Conservation (phyloP, 2,797 vertebrate genomes). For the Hephaestus fuliginosus region DNA sequence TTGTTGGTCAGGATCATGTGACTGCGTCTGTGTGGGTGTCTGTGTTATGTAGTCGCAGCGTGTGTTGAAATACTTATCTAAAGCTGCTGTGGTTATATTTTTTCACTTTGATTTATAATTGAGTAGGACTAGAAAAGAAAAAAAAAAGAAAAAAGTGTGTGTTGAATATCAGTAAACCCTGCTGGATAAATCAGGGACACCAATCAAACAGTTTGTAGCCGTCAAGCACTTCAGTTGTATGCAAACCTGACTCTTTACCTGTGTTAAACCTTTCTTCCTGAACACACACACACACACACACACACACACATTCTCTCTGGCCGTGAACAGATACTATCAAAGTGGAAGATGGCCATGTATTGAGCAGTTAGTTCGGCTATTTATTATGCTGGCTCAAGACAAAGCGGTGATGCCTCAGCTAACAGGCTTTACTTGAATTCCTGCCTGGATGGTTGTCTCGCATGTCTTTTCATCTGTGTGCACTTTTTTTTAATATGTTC, state of each 20-base stretch:
- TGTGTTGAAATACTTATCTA: constrained; percentile 4
- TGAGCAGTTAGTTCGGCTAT: background rate
- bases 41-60: background rate
- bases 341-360: background rate
- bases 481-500: background rate
- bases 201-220: background rate
- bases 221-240: background rate
- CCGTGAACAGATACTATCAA: background rate
- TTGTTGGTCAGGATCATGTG: constrained; percentile 10
- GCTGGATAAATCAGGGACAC: background rate
- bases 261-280: constrained; percentile 1
- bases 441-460: background rate
- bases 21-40: background rate
- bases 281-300: background rate
- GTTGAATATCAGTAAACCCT: background rate
- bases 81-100: background rate
- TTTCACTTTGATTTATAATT: background rate
- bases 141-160: background rate
- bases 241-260: background rate
- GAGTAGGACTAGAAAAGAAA: background rate
- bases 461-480: background rate
- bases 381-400: constrained; percentile 18
- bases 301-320: background rate
- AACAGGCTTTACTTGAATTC: constrained; percentile 4
- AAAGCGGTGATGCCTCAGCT: background rate